A percentile compares a stretch with the other conserved stretches of the same genome.
Evolutionary conservation across 2,888 invertebrate species (phyloP).

Genomic region (Amiota minor): DNA sequence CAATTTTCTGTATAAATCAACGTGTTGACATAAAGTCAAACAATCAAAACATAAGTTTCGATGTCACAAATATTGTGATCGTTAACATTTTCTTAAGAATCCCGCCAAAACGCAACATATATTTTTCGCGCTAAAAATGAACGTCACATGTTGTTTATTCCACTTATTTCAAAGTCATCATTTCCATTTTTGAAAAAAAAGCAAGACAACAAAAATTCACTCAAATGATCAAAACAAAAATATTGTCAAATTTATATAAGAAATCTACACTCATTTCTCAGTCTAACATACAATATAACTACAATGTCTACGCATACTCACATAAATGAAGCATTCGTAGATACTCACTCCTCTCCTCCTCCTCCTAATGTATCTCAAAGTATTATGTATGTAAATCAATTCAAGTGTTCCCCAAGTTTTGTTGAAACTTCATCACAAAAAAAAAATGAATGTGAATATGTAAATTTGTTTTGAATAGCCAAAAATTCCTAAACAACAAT

Average conservation of each 20-base stretch:
- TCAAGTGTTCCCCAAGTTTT: slow-evolving; percentile 50
- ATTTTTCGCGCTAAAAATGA: no score
- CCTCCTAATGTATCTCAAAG: not conserved
- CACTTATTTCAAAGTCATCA: not conserved
- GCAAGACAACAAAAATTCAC: slow-evolving; percentile 9
- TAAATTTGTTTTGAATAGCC: slow-evolving; percentile 55
- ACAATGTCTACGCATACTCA: not conserved
- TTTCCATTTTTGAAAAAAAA: not conserved
- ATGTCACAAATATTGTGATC: no score
- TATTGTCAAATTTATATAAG: not conserved
- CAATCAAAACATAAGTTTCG: no score
- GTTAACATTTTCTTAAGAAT: not conserved
- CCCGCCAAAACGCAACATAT: not conserved
- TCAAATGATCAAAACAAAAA: not conserved
- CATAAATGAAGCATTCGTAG: not conserved
- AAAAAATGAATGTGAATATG: slow-evolving; percentile 42
- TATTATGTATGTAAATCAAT: not conserved
- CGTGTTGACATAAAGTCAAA: no score
- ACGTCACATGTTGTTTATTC: no score
- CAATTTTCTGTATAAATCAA: no score
- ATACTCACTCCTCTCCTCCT: not conserved
- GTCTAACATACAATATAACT: not conserved
- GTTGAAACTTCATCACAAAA: slow-evolving; percentile 57
- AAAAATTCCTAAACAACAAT: no score
- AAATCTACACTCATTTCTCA: not conserved